phyloP scores from a whole-genome alignment of 2,113 vertebrate genomes.

The Phylloscopus trochilus region DNA sequence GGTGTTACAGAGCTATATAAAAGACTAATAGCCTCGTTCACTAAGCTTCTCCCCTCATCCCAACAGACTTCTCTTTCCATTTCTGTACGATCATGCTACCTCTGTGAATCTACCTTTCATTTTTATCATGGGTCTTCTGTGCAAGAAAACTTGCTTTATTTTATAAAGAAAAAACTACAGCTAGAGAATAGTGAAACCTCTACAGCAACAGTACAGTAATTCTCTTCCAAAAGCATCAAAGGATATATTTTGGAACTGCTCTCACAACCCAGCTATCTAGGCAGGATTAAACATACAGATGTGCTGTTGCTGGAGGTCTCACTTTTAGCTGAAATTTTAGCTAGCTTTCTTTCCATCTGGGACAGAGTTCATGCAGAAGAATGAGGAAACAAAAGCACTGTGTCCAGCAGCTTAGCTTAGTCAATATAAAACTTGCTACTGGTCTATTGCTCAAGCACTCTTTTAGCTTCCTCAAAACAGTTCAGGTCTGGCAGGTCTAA shows the following conservation, averaged over 20 bases:
- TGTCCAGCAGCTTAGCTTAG: slow-evolving; percentile 29
- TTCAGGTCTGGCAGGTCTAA: background rate
- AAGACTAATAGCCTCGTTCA: background rate
- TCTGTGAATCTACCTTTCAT: background rate
- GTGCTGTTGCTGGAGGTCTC: background rate
- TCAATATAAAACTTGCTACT: background rate
- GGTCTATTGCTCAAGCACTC: background rate
- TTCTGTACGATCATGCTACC: background rate
- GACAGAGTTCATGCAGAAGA: slow-evolving; percentile 5
- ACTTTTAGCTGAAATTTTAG: background rate
- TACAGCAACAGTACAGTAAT: background rate
- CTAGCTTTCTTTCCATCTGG: background rate
- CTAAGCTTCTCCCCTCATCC: background rate
- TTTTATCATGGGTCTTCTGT: background rate
- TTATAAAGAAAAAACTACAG: background rate
- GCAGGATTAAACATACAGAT: background rate
- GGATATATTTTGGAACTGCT: background rate
- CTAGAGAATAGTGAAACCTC: background rate
- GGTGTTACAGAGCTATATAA: background rate
- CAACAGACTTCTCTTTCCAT: background rate
- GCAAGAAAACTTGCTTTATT: background rate
- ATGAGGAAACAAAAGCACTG: slow-evolving; percentile 23
- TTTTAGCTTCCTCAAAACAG: background rate
- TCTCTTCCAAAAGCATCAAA: background rate
- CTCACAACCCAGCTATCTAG: background rate